Base-by-base conservation (phyloP, 53 echinoderm and acorn worm species). In the Antedon mediterranea region DNA sequence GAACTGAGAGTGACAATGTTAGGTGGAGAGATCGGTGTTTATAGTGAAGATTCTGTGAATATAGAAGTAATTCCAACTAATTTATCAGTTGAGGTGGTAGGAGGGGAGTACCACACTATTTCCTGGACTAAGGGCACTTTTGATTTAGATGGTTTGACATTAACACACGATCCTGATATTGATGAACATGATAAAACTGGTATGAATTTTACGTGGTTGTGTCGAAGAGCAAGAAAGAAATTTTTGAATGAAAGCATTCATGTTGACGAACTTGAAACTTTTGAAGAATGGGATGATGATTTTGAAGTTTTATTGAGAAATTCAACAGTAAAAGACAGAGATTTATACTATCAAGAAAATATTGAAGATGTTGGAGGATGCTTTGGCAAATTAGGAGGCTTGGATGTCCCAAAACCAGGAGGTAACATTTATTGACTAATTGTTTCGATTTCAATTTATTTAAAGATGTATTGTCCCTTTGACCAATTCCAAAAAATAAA, bases 1-100 rank as follows among this genome's bases (percentile, higher is more conserved):
- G 87, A 90, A 43, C 82, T 93, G 14, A 93, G 90, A 34, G 90
- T 90, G 28, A 90, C 93, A 43, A 93, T 93, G 93, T 26, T 57
- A 15, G 57, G 57, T 57, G 93, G 93, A 20, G 93, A 93, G 74
- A 85, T 83, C 20, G 93, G 90, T 4, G 88, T 93, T 28, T 90
- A 93, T 77, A 77, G 84, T 0, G 0, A 88, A 6, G 93, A 93
- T 74, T 85, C 82, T 0, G 84, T 86, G 28, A 41, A 14, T 3
- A 76, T 90, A 11, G 86, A 90, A 26, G 88, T 93, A 8, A 85
- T 85, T 13, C 87, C 93, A 0, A 93, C 93, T 30, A 90, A 90
- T 15, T 80, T 93, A 26, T 77, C 84, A 5, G 81, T 86, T n/a
- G 43, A 34, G 27, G 88, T 93, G 28, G 32, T 78, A 0, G 93